Evolutionary conservation across 37 sponge, comb jelly and placozoan genomes (phyloP).

Genomic region (Spongilla lacustris): DNA sequence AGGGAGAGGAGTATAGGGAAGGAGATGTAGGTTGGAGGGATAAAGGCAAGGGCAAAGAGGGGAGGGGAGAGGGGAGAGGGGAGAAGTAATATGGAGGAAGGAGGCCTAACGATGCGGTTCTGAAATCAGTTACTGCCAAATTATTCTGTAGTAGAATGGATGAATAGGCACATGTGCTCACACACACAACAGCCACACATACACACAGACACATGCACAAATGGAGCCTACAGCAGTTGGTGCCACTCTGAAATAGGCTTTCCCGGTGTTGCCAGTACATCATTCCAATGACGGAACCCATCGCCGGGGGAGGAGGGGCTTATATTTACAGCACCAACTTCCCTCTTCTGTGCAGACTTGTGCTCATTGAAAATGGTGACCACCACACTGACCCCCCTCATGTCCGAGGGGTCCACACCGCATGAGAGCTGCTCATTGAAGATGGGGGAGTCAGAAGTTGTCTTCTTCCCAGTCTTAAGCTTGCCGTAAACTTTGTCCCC

Average conservation of each 20-base stretch:
- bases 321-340: conserved; percentile 51
- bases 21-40: too few species aligned
- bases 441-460: conserved; percentile 47
- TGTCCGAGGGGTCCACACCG: conserved; percentile 19
- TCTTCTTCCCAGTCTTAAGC: conserved; percentile 47
- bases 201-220: too few species aligned
- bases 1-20: too few species aligned
- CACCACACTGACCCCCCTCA: conserved; percentile 21
- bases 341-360: conserved; percentile 14
- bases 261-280: conserved; percentile 55
- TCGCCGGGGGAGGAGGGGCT: conserved; percentile 42
- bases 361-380: conserved; percentile 43
- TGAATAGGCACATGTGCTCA: too few species aligned
- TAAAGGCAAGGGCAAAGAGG: too few species aligned
- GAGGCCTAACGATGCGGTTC: too few species aligned
- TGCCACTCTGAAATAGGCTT: conserved; percentile 81
- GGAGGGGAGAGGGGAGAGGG: too few species aligned
- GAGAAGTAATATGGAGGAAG: too few species aligned
- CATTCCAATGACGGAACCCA: conserved; percentile 72
- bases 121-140: too few species aligned
- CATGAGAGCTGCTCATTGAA: conserved; percentile 65
- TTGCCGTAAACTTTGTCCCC: conserved; percentile 38
- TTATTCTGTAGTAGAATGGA: too few species aligned
- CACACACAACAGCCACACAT: too few species aligned
- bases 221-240: conserved; percentile 7